phyloP scores from a whole-genome alignment of 2,113 vertebrate genomes.

The Centropristis striata region DNA sequence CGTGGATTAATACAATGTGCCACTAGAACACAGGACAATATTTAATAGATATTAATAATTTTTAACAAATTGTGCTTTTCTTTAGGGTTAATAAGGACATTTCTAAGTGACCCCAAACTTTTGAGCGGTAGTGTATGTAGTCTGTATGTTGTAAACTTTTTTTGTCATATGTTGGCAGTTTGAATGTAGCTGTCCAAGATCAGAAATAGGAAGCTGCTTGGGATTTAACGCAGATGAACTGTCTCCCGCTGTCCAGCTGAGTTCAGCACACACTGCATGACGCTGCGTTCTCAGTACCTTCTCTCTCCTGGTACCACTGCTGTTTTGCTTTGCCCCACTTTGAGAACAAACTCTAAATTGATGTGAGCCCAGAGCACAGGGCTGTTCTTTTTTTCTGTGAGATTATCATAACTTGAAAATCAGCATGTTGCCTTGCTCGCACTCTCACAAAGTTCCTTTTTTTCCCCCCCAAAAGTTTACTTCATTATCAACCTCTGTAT shows the following conservation, averaged over 20 bases:
- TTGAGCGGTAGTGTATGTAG: rapidly evolving
- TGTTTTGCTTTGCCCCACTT: constrained; percentile 53
- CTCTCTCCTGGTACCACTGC: constrained; percentile 4
- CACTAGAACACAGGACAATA: no score
- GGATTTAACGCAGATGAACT: not conserved
- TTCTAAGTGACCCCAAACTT: no score
- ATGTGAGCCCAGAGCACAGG: constrained; percentile 31
- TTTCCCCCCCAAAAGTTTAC: constrained; percentile 44
- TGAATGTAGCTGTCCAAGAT: constrained; percentile 4
- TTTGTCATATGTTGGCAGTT: not conserved
- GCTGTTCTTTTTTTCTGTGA: constrained; percentile 24
- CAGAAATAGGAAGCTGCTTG: not conserved
- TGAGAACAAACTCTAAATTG: constrained; percentile 46
- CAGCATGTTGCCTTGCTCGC: constrained; percentile 1
- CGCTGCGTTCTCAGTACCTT: constrained; percentile 1
- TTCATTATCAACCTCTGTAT: constrained; percentile 49
- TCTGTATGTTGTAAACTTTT: not conserved
- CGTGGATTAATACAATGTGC: no score
- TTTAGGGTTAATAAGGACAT: no score
- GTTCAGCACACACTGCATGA: constrained; percentile 1
- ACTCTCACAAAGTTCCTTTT: constrained; percentile 36
- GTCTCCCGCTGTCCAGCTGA: not conserved
- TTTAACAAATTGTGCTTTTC: no score
- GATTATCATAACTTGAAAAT: constrained; percentile 52
- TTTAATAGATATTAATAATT: no score